Evolutionary conservation across 2,113 vertebrate genomes (phyloP), one percentile per base, ranked within the genome.

Genomic region (Lynx canadensis): DNA sequence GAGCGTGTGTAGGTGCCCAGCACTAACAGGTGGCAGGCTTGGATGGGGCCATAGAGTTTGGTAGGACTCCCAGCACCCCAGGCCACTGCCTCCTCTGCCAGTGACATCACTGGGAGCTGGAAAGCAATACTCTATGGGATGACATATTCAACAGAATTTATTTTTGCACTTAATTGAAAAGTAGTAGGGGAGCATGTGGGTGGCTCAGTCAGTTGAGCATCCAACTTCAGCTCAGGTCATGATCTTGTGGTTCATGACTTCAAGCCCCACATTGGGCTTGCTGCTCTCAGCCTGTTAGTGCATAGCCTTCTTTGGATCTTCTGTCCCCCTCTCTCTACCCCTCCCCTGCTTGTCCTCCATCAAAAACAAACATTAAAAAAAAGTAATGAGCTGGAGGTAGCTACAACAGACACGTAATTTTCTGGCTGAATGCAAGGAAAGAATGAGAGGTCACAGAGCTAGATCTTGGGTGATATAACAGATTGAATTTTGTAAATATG

Each of bases 161-260:
- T 57, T 82, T 89, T 91, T 78, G 55, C 5, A 65, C n/a, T 82
- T 95, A 52, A 84, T 83, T 55, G 66, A 73, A 79, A 65, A 73
- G 45, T 19, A 83, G 57, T 60, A 2, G 57, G 57, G 21, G 21
- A 21, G 57, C 57, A 60, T 19, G 7, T 60, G 8, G 57, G 57
- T 60, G 57, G 57, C 57, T 25, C 57, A 60, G 57, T 60, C 57
- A 60, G 57, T 23, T 60, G 21, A 60, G 57, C 8, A 8, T 23
- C 57, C 57, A 60, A 60, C 57, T 60, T 60, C 19, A 60, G 57
- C 19, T 60, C 21, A 60, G 57, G 57, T 23, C 21, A 60, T 60
- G 21, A 60, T 60, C 57, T 60, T 19, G 57, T 23, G 19, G 18
- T 60, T 60, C 8, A 21, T 19, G 57, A 23, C 57, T 60, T 60